phyloP scores from a whole-genome alignment of 1,140 invertebrate species.

The Lucilia sericata region DNA sequence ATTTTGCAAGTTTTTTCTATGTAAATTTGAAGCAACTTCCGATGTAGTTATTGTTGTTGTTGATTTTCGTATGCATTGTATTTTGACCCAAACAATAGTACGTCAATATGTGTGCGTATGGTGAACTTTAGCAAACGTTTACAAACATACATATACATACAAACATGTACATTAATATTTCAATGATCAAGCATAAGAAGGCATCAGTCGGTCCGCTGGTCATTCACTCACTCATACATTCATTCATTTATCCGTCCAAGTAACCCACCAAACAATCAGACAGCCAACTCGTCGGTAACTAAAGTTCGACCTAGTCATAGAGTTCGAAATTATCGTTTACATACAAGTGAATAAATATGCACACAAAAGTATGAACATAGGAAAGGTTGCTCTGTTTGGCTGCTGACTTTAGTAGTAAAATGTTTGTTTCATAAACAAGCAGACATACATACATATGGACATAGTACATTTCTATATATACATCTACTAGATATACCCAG shows the following conservation, averaged over 20 bases:
- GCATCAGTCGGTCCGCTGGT: background rate
- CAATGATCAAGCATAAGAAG: background rate
- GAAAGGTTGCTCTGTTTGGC: background rate
- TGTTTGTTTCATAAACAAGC: background rate
- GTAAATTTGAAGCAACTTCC: background rate
- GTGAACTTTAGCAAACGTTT: background rate
- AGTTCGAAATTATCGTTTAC: background rate
- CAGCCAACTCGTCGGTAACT: background rate
- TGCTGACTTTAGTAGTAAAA: background rate
- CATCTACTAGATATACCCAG: no score
- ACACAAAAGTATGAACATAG: background rate
- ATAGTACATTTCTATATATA: background rate
- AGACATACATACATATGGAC: background rate
- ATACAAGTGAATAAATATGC: background rate
- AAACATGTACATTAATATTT: background rate
- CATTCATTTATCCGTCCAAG: background rate
- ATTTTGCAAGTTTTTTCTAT: background rate
- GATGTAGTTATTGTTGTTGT: background rate
- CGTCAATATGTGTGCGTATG: background rate
- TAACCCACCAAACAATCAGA: background rate
- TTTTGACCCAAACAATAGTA: background rate
- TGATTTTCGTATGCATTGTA: background rate
- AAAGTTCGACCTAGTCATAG: background rate
- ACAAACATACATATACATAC: background rate
- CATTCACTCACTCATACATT: background rate